Conservation (phyloP, 2,797 vertebrate species). For the Myotis planiceps region DNA sequence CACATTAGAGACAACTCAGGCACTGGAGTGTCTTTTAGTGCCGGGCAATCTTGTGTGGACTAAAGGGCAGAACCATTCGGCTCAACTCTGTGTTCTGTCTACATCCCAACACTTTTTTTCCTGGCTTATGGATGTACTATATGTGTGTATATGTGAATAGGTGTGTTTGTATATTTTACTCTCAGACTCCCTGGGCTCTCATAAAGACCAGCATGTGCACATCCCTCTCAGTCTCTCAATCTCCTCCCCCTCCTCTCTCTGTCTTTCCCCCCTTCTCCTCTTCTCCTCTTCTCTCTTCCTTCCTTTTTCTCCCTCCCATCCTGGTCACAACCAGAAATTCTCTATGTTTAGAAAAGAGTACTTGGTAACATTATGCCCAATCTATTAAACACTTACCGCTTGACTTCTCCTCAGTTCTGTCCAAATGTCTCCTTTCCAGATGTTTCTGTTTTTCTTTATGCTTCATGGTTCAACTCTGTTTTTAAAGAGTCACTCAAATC, state of each 20-base stretch:
- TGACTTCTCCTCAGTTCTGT: not conserved
- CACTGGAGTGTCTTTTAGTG: not conserved
- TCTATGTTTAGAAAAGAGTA: not conserved
- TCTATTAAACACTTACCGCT: not conserved
- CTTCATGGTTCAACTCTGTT: not conserved
- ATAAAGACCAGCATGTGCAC: not conserved
- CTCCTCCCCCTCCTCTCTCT: not conserved
- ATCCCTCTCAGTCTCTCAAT: not conserved
- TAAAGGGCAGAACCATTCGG: not conserved
- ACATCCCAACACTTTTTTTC: not conserved
- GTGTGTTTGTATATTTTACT: not conserved
- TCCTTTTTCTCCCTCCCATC: not conserved
- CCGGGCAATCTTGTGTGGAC: not conserved
- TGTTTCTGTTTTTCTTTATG: not conserved
- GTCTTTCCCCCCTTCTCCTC: not conserved
- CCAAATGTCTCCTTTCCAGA: accelerated
- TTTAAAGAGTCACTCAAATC: not conserved
- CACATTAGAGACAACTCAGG: not conserved
- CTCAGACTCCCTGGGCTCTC: not conserved
- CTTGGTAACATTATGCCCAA: not conserved
- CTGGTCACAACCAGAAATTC: not conserved
- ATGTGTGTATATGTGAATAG: not conserved
- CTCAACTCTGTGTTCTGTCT: not conserved
- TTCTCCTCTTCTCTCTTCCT: not conserved
- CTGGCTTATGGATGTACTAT: not conserved